These are phyloP conservation scores for Ochropacha duplaris DNA, from an alignment of 2,888 invertebrate genomes.

Conservation along the genomic window DNA sequence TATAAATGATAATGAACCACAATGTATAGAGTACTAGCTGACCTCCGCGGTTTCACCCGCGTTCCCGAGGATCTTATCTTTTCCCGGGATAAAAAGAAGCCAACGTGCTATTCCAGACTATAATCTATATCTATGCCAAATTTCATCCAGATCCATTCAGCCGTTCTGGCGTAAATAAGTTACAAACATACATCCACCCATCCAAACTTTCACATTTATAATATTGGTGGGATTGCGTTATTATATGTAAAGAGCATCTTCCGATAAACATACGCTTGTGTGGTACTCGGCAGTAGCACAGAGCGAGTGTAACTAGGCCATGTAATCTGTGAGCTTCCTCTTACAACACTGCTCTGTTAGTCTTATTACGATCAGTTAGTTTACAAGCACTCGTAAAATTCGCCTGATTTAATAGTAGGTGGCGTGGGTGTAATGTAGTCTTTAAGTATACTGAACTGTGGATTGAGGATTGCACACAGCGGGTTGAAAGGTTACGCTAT, in stretches of 20 bases:
- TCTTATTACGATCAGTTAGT: slow-evolving; percentile 28
- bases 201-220: too few relatives aligned
- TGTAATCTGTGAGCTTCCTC: slow-evolving; percentile 54
- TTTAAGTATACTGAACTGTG: slow-evolving; percentile 8
- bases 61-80: too few relatives aligned
- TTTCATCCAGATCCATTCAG: too few relatives aligned
- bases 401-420: slow-evolving; percentile 34
- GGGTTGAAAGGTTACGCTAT: slow-evolving; percentile 11
- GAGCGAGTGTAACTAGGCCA: slow-evolving; percentile 46
- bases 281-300: slow-evolving; percentile 23
- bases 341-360: slow-evolving; percentile 39
- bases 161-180: too few relatives aligned
- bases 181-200: too few relatives aligned
- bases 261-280: slow-evolving; percentile 15
- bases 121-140: too few relatives aligned
- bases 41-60: too few relatives aligned
- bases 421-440: slow-evolving; percentile 30
- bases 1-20: too few relatives aligned
- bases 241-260: slow-evolving; percentile 8
- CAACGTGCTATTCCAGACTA: too few relatives aligned
- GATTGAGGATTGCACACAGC: slow-evolving; percentile 5
- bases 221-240: too few relatives aligned
- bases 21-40: too few relatives aligned
- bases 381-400: slow-evolving; percentile 34
- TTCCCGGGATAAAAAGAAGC: too few relatives aligned